A percentile compares a stretch with the other conserved stretches of the same genome.
Evolutionary conservation across 2,113 vertebrate genomes (phyloP).

Genomic region (Garra rufa): DNA sequence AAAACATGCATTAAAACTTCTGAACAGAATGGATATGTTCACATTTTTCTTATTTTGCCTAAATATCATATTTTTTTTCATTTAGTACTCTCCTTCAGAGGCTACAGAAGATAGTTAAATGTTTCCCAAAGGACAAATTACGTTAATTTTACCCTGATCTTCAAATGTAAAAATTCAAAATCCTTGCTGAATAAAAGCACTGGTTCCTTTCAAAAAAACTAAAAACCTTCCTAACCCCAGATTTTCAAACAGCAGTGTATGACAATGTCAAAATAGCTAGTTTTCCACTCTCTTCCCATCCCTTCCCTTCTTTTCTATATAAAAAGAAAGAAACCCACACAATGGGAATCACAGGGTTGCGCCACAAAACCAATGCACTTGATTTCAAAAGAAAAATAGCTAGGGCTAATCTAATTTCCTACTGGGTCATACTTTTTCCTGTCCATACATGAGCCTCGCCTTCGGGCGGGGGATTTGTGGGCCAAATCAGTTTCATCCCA

Average conservation of each 20-base stretch:
- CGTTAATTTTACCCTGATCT: too few relatives aligned
- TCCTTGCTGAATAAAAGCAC: not conserved
- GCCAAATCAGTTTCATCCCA: not conserved
- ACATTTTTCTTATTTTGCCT: too few relatives aligned
- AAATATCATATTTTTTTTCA: too few relatives aligned
- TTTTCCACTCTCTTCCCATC: not conserved
- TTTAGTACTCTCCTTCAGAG: too few relatives aligned
- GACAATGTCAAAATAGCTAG: not conserved
- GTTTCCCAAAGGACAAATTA: too few relatives aligned
- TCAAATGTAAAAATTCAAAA: too few relatives aligned
- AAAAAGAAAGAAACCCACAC: not conserved
- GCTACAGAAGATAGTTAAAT: too few relatives aligned
- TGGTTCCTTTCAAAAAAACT: not conserved
- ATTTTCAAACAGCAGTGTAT: not conserved
- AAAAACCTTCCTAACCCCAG: not conserved
- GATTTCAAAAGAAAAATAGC: not conserved
- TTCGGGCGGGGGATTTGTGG: conserved; percentile 2
- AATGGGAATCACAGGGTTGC: not conserved
- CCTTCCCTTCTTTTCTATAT: not conserved
- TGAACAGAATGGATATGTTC: too few relatives aligned
- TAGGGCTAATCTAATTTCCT: conserved; percentile 25
- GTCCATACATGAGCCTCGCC: not conserved
- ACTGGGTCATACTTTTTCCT: conserved; percentile 17
- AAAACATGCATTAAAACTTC: too few relatives aligned
- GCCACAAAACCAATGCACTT: not conserved